A percentile compares a stretch with the other conserved stretches of the same genome.
These are phyloP conservation scores for Falco novaeseelandiae DNA, from an alignment of 2,797 vertebrate species.

Conservation along the genomic window DNA sequence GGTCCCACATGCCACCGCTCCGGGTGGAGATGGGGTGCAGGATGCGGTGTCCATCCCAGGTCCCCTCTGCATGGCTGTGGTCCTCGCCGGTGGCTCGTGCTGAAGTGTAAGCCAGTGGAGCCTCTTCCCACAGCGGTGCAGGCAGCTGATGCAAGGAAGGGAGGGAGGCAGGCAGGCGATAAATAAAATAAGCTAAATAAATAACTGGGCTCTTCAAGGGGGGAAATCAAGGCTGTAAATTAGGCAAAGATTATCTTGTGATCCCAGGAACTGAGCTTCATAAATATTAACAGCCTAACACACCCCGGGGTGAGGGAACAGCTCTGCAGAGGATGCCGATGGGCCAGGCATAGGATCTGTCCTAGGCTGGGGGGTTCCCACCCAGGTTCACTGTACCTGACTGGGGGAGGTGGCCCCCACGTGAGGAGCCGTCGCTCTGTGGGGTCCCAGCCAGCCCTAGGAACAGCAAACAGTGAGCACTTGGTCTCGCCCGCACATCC, in stretches of 20 bases:
- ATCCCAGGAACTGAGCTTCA: background rate
- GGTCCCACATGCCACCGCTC: background rate
- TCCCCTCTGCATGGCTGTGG: accelerated
- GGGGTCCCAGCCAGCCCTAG: background rate
- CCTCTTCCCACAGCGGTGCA: background rate
- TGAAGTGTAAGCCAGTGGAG: accelerated
- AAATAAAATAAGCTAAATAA: background rate
- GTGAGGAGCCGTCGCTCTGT: background rate
- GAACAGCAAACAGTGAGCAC: accelerated
- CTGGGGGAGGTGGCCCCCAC: accelerated
- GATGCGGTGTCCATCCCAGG: background rate
- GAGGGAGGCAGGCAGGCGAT: background rate
- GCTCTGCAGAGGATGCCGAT: background rate
- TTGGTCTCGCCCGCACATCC: accelerated
- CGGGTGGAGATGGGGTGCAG: background rate
- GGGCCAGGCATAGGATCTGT: background rate
- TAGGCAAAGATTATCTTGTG: background rate
- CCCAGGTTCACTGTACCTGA: too few species aligned
- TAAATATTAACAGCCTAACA: accelerated
- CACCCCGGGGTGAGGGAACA: accelerated
- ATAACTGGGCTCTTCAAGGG: background rate
- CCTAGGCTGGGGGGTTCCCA: background rate
- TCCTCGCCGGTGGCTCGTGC: accelerated
- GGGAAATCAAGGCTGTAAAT: background rate
- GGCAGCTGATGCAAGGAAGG: background rate